These are phyloP conservation scores for Mycteria americana DNA, from an alignment of 2,797 vertebrate species.

Conservation along the genomic window DNA sequence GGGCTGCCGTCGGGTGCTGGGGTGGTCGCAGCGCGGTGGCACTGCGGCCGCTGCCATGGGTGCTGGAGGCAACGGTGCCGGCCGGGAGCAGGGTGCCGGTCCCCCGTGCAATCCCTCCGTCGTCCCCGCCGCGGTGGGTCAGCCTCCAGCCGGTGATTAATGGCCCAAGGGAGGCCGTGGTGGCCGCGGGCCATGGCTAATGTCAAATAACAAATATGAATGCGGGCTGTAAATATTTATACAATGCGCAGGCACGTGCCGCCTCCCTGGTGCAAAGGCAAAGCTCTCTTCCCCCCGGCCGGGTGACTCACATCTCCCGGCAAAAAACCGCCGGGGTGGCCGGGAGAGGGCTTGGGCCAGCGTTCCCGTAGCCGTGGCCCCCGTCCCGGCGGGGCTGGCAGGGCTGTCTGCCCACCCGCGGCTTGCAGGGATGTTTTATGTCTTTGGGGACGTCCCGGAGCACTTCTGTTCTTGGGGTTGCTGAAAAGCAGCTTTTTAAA, in stretches of 20 bases:
- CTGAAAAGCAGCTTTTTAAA: not conserved
- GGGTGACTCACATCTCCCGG: constrained; percentile 21
- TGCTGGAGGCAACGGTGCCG: not conserved
- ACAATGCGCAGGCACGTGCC: constrained; percentile 49
- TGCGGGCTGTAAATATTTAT: constrained; percentile 68
- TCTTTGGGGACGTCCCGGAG: not conserved
- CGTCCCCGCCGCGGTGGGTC: constrained; percentile 4
- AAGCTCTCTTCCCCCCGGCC: not conserved
- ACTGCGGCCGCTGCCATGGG: accelerated
- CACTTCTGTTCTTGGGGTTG: not conserved
- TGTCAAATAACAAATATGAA: constrained; percentile 67
- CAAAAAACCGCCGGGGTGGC: not conserved
- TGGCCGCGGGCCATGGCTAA: constrained; percentile 63
- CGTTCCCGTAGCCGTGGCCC: not conserved
- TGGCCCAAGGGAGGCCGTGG: constrained; percentile 39
- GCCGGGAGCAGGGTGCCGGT: not conserved
- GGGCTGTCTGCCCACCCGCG: not conserved
- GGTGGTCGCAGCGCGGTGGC: accelerated
- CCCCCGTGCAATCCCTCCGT: not conserved
- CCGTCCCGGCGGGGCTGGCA: not conserved
- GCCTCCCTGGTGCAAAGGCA: constrained; percentile 32
- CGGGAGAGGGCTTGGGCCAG: not conserved
- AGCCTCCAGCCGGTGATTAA: constrained; percentile 40
- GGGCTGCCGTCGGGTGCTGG: accelerated
- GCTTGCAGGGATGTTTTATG: not conserved